Percentiles rank a stretch among this genome's conserved stretches.
Evolutionary conservation across 1,140 invertebrate genomes (phyloP).

Genomic region (Pemphigus obesinymphae): DNA sequence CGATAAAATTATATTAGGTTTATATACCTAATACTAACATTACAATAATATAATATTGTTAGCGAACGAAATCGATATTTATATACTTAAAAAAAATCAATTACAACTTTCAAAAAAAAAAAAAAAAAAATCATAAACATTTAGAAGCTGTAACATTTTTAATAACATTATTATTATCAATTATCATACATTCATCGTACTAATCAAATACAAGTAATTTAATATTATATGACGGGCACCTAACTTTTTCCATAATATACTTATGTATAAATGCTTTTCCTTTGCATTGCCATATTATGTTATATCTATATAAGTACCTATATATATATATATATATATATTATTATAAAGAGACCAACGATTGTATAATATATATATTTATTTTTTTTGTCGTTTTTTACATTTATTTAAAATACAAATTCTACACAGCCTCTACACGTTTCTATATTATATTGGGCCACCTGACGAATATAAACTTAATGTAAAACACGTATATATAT

Average conservation of each 20-base stretch:
- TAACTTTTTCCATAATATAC: background rate
- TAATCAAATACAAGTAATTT: constrained; percentile 25
- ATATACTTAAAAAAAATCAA: constrained; percentile 14
- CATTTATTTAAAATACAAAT: background rate
- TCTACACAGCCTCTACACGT: background rate
- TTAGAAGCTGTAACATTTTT: constrained; percentile 39
- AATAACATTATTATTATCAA: background rate
- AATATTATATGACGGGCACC: background rate
- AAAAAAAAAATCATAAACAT: constrained; percentile 20
- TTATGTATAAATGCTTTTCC: background rate
- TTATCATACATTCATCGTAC: constrained; percentile 24
- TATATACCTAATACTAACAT: constrained; percentile 28
- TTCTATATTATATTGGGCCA: background rate
- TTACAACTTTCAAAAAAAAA: background rate
- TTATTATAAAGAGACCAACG: background rate
- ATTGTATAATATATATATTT: background rate
- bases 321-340: background rate
- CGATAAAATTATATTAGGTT: constrained; percentile 32
- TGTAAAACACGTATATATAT: constrained; percentile 10
- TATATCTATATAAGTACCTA: background rate
- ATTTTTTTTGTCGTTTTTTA: background rate
- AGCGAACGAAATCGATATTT: constrained; percentile 26
- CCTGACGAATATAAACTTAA: background rate
- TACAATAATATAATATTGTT: constrained; percentile 27
- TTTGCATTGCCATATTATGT: background rate